Conservation (phyloP, 2,113 vertebrate genomes). For the Stegostoma tigrinum region DNA sequence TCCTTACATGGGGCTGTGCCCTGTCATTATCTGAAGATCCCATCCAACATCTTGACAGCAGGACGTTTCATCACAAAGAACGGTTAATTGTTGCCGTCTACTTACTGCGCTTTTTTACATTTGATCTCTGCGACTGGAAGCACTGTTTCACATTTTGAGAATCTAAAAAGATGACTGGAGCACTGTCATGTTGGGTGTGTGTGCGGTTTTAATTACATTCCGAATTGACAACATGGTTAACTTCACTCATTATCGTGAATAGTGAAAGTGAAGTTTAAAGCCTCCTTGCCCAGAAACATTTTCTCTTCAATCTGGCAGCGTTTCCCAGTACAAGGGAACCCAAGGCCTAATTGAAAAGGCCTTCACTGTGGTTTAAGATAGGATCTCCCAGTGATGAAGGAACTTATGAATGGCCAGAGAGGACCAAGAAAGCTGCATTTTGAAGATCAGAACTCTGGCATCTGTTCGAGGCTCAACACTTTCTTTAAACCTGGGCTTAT, state of each 20-base stretch:
- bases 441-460: background rate
- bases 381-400: background rate
- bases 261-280: background rate
- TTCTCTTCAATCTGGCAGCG: no score
- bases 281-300: background rate
- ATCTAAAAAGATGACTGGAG: slow-evolving; percentile 42
- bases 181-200: background rate
- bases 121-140: slow-evolving; percentile 60
- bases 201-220: background rate
- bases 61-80: background rate
- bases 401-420: background rate
- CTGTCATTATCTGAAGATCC: background rate
- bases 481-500: no score
- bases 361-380: background rate
- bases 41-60: background rate
- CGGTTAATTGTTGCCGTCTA: slow-evolving; percentile 40
- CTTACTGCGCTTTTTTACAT: slow-evolving; percentile 89
- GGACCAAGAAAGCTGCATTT: no score
- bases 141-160: slow-evolving; percentile 70
- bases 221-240: background rate
- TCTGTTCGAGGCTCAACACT: background rate
- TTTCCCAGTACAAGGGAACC: background rate
- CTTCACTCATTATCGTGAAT: background rate
- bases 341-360: background rate
- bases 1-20: background rate